Base-by-base conservation (phyloP, 2,113 vertebrate genomes). In the Megalops atlanticus region DNA sequence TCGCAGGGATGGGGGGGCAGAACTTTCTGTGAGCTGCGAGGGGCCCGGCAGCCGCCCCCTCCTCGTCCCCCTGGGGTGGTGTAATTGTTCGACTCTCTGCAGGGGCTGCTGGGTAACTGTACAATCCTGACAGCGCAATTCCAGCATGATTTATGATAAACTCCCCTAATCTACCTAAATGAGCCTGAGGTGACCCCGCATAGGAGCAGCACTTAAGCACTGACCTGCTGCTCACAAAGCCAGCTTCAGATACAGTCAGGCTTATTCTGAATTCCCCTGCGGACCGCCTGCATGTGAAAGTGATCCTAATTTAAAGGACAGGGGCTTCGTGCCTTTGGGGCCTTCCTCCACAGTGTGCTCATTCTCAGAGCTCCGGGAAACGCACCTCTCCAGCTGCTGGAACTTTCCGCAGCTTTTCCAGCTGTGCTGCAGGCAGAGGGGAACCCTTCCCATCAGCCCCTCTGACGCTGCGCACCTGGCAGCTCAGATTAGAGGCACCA, bases 121-220 rank as follows among this genome's bases (percentile, higher is more conserved):
- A 68, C 80, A 70, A 76, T 36, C 69, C 77, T 88, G 86, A 86
- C 86, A 87, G 85, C 82, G 71, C 81, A 82, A 86, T 84, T 85
- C 83, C 80, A 82, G 80, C 10, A 75, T 88, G 86, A 88, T 88
- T 86, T 83, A 88, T 86, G 81, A 84, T 75, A 81, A 54, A 77
- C 73, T 80, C 74, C 81, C 74, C 73, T 86, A 83, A 77, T 58
- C 73, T 69, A 77, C 78, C 81, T 81, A 71, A 83, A 79, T 52
- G 81, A 76, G 74, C 45, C 83, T 74, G 68, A 81, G 83, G 83
- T 83, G 83, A 84, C 70, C 49, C 47, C 77, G 83, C 73, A 76
- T 79, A 79, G 81, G 78, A 77, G 78, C 74, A 68, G 80, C 58
- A 74, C 70, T 76, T 82, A 82, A 87, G 83, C 77, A 79, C 70